A percentile compares a stretch with the other conserved stretches of the same genome.
These are phyloP conservation scores for Machaerirhynchus nigripectus DNA, from an alignment of 2,113 vertebrate species.

Conservation along the genomic window DNA sequence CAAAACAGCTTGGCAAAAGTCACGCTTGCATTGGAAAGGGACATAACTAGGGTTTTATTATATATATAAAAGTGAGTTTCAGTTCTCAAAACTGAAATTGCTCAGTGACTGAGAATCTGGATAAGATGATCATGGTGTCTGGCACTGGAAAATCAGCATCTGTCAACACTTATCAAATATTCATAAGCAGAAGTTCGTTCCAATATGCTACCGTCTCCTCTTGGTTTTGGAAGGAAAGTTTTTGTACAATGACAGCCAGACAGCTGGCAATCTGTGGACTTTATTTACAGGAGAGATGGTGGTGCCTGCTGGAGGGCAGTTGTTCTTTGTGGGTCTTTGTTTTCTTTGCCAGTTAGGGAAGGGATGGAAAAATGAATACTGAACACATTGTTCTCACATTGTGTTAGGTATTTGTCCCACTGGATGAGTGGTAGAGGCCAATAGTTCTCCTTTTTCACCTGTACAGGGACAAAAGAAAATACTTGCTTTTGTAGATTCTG, in stretches of 20 bases:
- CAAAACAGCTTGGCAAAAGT: not conserved
- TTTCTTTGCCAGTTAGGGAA: not conserved
- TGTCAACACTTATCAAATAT: constrained; percentile 36
- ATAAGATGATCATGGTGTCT: not conserved
- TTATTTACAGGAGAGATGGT: not conserved
- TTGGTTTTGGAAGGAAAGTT: constrained; percentile 27
- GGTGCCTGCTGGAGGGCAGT: not conserved
- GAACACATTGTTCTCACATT: not conserved
- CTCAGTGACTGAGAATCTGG: not conserved
- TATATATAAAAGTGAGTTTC: not conserved
- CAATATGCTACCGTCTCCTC: not conserved
- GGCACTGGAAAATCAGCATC: constrained; percentile 28
- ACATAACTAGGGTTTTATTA: not conserved
- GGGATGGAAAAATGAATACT: not conserved
- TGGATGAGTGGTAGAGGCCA: not conserved
- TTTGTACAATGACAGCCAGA: not conserved
- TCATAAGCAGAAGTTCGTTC: not conserved
- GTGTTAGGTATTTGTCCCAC: not conserved
- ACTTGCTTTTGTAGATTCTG: not conserved
- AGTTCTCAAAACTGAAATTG: not conserved
- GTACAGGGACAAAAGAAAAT: not conserved
- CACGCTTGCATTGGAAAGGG: not conserved
- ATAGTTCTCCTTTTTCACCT: not conserved
- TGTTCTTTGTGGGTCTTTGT: not conserved
- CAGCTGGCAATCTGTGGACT: not conserved